phyloP scores from a whole-genome alignment of 2,888 invertebrate species.

The Drosophila recens region DNA sequence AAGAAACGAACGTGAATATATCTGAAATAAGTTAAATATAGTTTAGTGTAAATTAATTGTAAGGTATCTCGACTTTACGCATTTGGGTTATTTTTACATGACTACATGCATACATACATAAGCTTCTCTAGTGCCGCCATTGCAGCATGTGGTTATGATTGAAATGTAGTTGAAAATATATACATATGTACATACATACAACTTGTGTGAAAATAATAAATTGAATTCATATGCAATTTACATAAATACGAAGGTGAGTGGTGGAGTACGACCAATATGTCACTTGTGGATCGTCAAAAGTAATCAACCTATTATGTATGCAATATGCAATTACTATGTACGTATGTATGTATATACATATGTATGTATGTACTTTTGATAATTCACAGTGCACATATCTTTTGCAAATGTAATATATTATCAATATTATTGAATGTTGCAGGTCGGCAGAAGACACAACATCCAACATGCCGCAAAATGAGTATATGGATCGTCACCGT shows the following conservation, averaged over 20 bases:
- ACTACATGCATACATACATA: slow-evolving; percentile 5
- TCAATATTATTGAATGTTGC: slow-evolving; percentile 28
- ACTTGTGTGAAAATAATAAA: slow-evolving; percentile 6
- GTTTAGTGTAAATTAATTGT: not conserved
- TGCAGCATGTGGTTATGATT: slow-evolving; percentile 9
- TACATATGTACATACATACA: slow-evolving; percentile 25
- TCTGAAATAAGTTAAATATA: not conserved
- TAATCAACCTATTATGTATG: slow-evolving; percentile 17
- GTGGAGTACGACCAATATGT: slow-evolving; percentile 36
- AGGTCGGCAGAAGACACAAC: slow-evolving; percentile 32
- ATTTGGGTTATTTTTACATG: slow-evolving; percentile 5
- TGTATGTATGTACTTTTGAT: slow-evolving; percentile 42
- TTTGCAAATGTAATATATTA: slow-evolving; percentile 12
- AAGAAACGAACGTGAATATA: not conserved
- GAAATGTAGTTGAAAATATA: slow-evolving; percentile 9
- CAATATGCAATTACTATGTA: slow-evolving; percentile 1
- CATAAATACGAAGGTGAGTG: slow-evolving; percentile 20
- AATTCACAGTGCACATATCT: slow-evolving; percentile 52
- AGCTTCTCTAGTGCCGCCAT: not conserved
- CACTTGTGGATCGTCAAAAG: slow-evolving; percentile 53
- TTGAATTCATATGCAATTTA: not conserved
- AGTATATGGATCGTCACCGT: slow-evolving; percentile 99
- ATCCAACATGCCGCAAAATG: slow-evolving; percentile 97
- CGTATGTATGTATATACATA: slow-evolving; percentile 26
- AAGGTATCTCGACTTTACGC: not conserved